These are phyloP conservation scores for Cathartes aura DNA, from an alignment of 2,113 vertebrate genomes.

Conservation along the genomic window DNA sequence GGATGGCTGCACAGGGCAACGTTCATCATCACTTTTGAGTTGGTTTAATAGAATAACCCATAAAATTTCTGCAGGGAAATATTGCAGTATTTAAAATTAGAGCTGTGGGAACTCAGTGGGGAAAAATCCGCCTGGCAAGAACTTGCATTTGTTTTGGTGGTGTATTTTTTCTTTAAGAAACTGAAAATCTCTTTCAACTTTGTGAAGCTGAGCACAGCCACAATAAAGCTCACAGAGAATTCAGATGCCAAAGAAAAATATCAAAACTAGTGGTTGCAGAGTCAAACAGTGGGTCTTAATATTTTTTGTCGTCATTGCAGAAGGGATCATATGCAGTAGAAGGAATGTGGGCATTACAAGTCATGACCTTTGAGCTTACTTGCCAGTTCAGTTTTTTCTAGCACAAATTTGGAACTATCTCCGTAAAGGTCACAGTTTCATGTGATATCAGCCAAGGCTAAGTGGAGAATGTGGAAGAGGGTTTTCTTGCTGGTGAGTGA, in stretches of 20 bases:
- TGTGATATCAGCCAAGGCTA: background rate
- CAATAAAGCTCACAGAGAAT: background rate
- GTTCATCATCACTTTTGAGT: background rate
- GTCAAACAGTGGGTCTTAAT: background rate
- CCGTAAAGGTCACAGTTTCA: background rate
- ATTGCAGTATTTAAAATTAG: background rate
- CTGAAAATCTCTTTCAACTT: background rate
- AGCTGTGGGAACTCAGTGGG: background rate
- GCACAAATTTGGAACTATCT: background rate
- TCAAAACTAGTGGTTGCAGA: background rate
- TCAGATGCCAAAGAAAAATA: background rate
- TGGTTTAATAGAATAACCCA: background rate
- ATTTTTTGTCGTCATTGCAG: background rate
- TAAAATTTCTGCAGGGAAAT: background rate
- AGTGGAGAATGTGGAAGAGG: background rate
- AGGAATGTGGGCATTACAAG: background rate
- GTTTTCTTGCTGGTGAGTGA: background rate
- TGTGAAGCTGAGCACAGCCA: background rate
- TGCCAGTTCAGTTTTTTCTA: background rate
- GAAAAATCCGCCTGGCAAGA: background rate
- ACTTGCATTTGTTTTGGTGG: background rate
- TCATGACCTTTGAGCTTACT: background rate
- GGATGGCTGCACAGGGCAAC: background rate
- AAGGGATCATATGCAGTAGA: background rate
- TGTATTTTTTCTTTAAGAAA: background rate